Evolutionary conservation across 2,888 invertebrate genomes (phyloP), one percentile per base, ranked within the genome.

Genomic region (Trichacis sp.): DNA sequence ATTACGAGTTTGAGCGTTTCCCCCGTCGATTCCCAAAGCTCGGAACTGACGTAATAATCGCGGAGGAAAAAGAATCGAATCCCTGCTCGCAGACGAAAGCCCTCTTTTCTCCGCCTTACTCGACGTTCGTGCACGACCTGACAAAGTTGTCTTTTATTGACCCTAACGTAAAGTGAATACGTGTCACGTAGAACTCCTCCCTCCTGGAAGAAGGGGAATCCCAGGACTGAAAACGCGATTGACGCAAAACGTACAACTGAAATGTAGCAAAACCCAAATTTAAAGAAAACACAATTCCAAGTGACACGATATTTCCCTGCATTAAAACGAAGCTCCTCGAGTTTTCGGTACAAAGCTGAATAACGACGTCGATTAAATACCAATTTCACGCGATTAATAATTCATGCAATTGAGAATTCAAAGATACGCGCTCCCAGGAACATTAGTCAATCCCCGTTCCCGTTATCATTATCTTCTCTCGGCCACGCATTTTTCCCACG

Each of bases 131-230:
- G 36, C 36, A 19, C 43, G 48, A 43, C 30, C 42, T 57, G 52
- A 56, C 56, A 56, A 63, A 57, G 45, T 63, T 45, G 29, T 53
- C 45, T 52, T 52, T 62, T 52, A 56, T 55, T 57, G 62, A 48
- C 36, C 51, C 43, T 43, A 36, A 53, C 40, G 53, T 40, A 53
- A 45, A 57, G 53, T 53, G 56, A 53, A 63, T 53, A 63, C 49
- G 49, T 49, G 53, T 49, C 53, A 49, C 53, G 57, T 57, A 33
- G 47, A 62, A 57, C 47, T 48, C 52, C 30, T 62, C 51, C 55
- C 24, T 48, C 14, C 15, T 15, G 43, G 30, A 46, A 51, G 38
- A 43, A 54, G 45, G 29, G 42, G 42, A 50, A 55, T 33, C 12
- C 18, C 38, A 4, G 19, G 24, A 20, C 20, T 11, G n/a, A n/a